These are phyloP conservation scores for Takifugu ocellatus DNA, from an alignment of 2,797 vertebrate species.

Conservation along the genomic window DNA sequence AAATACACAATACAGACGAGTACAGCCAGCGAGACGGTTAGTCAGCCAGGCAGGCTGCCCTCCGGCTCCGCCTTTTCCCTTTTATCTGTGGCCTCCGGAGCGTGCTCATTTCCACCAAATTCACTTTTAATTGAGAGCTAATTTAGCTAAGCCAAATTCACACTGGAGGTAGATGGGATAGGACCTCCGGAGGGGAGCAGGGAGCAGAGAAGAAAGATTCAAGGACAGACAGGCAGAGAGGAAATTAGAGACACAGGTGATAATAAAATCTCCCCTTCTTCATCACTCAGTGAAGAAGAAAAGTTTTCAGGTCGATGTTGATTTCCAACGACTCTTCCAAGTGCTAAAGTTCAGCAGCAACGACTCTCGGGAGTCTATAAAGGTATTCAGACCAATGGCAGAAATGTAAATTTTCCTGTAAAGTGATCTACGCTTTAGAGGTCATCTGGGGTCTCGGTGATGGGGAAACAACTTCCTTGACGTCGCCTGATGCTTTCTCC, in stretches of 20 bases:
- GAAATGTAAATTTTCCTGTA: slow-evolving; percentile 46
- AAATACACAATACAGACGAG: slow-evolving; percentile 39
- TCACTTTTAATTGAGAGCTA: slow-evolving; percentile 67
- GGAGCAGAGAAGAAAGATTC: slow-evolving; percentile 1
- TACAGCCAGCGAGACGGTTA: slow-evolving; percentile 8
- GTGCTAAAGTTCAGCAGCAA: slow-evolving; percentile 21
- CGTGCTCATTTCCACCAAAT: slow-evolving; percentile 57
- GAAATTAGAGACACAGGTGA: slow-evolving; percentile 37
- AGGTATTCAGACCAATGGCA: slow-evolving; percentile 19
- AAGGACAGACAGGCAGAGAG: not conserved
- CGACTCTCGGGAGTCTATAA: slow-evolving; percentile 13
- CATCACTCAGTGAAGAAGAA: not conserved
- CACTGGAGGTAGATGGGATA: slow-evolving; percentile 26
- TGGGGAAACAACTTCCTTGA: slow-evolving; percentile 54
- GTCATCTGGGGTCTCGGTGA: slow-evolving; percentile 53
- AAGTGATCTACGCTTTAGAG: slow-evolving; percentile 54
- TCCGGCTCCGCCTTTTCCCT: slow-evolving; percentile 37
- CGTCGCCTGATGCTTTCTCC: slow-evolving; percentile 54
- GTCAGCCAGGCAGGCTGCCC: slow-evolving; percentile 23
- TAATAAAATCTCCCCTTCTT: slow-evolving; percentile 28
- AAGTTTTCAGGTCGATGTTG: not conserved
- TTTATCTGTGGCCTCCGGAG: slow-evolving; percentile 55
- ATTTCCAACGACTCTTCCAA: slow-evolving; percentile 9
- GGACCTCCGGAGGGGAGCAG: slow-evolving; percentile 12
- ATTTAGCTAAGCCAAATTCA: slow-evolving; percentile 54